Conservation (phyloP, 2,113 vertebrate species). For the Malaclemys terrapin region DNA sequence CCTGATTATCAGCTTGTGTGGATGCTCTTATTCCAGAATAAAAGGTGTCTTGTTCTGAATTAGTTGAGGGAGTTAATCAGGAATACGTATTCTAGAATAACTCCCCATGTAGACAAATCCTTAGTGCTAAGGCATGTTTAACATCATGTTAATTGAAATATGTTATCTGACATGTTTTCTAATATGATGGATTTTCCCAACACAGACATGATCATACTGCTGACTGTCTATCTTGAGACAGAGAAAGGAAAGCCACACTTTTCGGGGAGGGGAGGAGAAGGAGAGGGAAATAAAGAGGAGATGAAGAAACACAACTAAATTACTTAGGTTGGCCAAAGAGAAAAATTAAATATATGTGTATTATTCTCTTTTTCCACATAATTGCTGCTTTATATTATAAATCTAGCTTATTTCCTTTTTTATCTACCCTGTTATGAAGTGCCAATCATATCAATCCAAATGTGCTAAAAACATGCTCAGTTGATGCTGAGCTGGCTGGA, state of each 20-base stretch:
- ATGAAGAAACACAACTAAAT: not conserved
- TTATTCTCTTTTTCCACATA: not conserved
- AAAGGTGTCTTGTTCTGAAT: not conserved
- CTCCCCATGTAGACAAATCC: not conserved
- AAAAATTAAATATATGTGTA: not conserved
- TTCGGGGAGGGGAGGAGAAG: no score
- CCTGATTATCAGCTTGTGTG: not conserved
- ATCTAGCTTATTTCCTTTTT: not conserved
- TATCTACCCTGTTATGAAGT: not conserved
- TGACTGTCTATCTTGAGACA: not conserved
- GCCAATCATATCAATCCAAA: not conserved
- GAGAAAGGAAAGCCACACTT: not conserved
- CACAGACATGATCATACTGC: not conserved
- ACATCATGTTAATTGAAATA: not conserved
- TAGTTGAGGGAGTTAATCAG: not conserved
- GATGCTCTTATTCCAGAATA: not conserved
- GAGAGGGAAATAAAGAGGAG: not conserved
- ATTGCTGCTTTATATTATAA: not conserved
- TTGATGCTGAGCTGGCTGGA: not conserved
- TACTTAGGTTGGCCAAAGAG: not conserved
- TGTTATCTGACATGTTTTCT: not conserved
- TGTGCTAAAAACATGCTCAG: not conserved
- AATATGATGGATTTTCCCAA: not conserved
- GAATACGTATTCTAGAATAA: not conserved
- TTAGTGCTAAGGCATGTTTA: not conserved